Percentiles rank a stretch among this genome's conserved stretches.
These are phyloP conservation scores for Periparus ater DNA, from an alignment of 2,797 vertebrate species.

Conservation along the genomic window DNA sequence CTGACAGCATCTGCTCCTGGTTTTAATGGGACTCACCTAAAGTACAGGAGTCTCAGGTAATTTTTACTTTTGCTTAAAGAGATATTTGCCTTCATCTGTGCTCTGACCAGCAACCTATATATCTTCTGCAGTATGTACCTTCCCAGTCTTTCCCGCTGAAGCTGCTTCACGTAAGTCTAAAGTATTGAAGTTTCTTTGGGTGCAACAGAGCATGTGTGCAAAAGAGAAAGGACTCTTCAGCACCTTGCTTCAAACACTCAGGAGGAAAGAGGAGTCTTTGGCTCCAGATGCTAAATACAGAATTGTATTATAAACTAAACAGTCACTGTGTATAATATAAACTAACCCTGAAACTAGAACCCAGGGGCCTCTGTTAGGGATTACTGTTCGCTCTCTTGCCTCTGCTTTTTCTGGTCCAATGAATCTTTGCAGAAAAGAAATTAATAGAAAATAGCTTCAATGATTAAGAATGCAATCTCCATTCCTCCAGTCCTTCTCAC, in stretches of 20 bases:
- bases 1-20: not conserved
- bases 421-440: not conserved
- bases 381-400: not conserved
- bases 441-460: not conserved
- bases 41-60: not conserved
- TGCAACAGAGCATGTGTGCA: not conserved
- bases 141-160: not conserved
- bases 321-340: not conserved
- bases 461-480: not conserved
- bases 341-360: slow-evolving; percentile 16
- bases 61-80: not conserved
- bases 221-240: not conserved
- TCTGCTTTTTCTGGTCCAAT: slow-evolving; percentile 11
- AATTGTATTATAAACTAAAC: slow-evolving; percentile 22
- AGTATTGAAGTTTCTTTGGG: not conserved
- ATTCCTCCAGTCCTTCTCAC: not conserved
- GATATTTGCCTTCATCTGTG: not conserved
- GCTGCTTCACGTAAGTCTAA: not conserved
- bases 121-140: not conserved
- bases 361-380: slow-evolving; percentile 12
- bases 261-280: not conserved
- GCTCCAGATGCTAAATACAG: not conserved
- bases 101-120: not conserved
- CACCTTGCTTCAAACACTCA: not conserved
- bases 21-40: not conserved